phyloP scores from a whole-genome alignment of 2,888 invertebrate genomes.

The Eupithecia subfuscata region DNA sequence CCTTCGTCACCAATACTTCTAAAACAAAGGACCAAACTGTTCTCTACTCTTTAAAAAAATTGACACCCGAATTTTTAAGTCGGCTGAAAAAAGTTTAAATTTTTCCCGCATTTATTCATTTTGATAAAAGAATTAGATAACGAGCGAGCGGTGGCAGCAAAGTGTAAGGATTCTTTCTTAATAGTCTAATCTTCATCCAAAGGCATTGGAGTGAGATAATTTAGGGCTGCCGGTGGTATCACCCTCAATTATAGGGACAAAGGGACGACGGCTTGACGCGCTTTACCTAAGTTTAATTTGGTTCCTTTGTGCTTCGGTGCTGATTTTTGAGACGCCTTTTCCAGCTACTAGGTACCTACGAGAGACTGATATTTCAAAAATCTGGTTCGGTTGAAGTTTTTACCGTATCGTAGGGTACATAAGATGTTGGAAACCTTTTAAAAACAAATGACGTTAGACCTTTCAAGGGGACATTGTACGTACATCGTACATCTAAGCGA shows the following conservation, averaged over 20 bases:
- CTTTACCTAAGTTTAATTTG: constrained; percentile 57
- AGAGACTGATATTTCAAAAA: background rate
- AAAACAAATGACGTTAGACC: background rate
- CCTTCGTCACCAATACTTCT: background rate
- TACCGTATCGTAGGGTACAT: background rate
- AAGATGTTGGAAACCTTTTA: background rate
- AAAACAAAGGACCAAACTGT: background rate
- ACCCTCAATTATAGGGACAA: constrained; percentile 57
- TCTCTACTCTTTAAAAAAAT: background rate
- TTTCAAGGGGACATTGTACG: background rate
- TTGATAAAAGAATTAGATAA: constrained; percentile 38
- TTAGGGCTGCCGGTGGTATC: constrained; percentile 57
- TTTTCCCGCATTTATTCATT: constrained; percentile 26
- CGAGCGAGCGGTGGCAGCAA: constrained; percentile 26
- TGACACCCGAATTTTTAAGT: background rate
- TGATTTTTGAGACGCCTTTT: constrained; percentile 37
- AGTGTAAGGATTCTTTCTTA: constrained; percentile 48
- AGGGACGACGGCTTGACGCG: constrained; percentile 48
- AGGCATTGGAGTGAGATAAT: constrained; percentile 63
- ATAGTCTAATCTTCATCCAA: constrained; percentile 67
- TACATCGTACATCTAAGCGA: too few species aligned
- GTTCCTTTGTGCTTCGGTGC: constrained; percentile 54
- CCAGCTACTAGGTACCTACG: background rate
- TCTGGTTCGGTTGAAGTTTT: background rate
- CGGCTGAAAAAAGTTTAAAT: background rate